Evolutionary conservation across 2,113 vertebrate genomes (phyloP).

Genomic region (Pangasianodon hypophthalmus): DNA sequence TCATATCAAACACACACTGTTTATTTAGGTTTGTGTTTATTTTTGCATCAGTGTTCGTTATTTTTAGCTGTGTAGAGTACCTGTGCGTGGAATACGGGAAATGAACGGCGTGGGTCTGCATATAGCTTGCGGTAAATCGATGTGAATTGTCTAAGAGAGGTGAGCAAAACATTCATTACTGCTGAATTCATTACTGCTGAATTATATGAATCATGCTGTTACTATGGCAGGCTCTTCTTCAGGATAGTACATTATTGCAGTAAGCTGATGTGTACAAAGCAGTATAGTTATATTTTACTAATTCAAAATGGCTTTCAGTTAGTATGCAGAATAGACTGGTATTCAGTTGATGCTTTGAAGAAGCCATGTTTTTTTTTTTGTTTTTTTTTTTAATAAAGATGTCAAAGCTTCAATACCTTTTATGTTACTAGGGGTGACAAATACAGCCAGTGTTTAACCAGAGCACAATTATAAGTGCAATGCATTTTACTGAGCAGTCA

Average conservation of each 20-base stretch:
- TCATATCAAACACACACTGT: slow-evolving; percentile 29
- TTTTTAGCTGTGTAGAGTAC: slow-evolving; percentile 6
- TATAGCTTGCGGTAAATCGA: not conserved
- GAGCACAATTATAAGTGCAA: slow-evolving; percentile 33
- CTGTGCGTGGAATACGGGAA: slow-evolving; percentile 24
- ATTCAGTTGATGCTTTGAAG: not conserved
- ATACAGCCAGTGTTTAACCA: slow-evolving; percentile 37
- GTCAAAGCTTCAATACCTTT: slow-evolving; percentile 5
- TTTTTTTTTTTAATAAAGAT: not conserved
- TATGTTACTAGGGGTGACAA: slow-evolving; percentile 15
- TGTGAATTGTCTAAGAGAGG: slow-evolving; percentile 43
- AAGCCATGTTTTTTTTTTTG: not conserved
- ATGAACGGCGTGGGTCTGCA: slow-evolving; percentile 9
- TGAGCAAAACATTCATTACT: slow-evolving; percentile 37
- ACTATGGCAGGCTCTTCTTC: not conserved
- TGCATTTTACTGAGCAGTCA: slow-evolving; percentile 31
- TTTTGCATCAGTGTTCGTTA: slow-evolving; percentile 23
- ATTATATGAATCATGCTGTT: slow-evolving; percentile 16
- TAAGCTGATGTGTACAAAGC: not conserved
- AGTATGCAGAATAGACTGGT: not conserved
- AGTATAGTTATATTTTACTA: not conserved
- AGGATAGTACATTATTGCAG: not conserved
- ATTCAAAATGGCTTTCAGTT: not conserved
- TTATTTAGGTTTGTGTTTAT: slow-evolving; percentile 33
- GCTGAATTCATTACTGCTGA: not conserved